Base-by-base conservation (phyloP, 1,140 invertebrate genomes). In the Aphaenogaster rudis region DNA sequence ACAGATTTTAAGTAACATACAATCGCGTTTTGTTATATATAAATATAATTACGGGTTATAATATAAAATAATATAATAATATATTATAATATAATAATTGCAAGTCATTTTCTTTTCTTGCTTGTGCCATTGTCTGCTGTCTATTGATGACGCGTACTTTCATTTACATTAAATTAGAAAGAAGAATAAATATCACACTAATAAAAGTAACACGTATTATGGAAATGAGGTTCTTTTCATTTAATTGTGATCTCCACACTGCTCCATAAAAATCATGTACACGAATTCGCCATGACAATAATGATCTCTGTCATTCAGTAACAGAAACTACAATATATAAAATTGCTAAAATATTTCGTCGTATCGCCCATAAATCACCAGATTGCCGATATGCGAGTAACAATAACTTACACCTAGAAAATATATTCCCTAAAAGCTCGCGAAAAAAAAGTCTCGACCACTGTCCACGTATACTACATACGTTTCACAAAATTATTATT, bases 391-490 rank as follows among this genome's bases (percentile, higher is more conserved):
- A 81, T 28, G 52, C 39, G 21, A 28, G 13, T 71, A 69, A 71
- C 21, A 45, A 81, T 81, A n/a, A 71, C 36, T 81, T 71, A 81
- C 5, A 57, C 0, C 52, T 71, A 81, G 21, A 81, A 71, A 81
- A 79, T 86, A 66, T 57, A 86, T 66, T 54, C 9, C 8, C 7
- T 64, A 36, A 36, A 76, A 77, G 6, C 17, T 79, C 61, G 7
- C 13, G n/a, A 61, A 61, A 81, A 57, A 74, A 33, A 48, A 45
- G 21, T 69, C 52, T 79, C 21, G 6, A 79, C 15, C 48, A 80
- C 8, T 21, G 8, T 64, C 17, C 50, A 67, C 78, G 21, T 54
- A 81, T 9, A 80, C 11, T 11, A 59, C 17, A 59, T 52, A 67
- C 17, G 7, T 33, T 77, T 28, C 39, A 33, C 2, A 61, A 28